Conservation (phyloP, 2,113 vertebrate genomes). For the Albula glossodonta region DNA sequence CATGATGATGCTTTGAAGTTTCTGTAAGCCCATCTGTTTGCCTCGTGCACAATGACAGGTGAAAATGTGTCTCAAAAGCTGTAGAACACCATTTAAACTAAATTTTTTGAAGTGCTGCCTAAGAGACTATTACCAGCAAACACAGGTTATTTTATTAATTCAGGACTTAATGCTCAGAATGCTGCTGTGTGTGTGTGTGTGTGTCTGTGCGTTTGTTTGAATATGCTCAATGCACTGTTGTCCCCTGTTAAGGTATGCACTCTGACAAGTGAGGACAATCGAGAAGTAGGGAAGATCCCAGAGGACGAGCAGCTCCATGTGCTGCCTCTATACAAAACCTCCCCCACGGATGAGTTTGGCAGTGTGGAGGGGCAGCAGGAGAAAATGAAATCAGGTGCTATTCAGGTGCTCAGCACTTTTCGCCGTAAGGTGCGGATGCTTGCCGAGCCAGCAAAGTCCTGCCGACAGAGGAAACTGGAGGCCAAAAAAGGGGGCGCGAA, state of each 20-base stretch:
- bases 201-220: background rate
- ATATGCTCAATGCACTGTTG: background rate
- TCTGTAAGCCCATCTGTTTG: background rate
- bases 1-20: background rate
- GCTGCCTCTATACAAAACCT: constrained; percentile 89
- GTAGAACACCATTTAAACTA: background rate
- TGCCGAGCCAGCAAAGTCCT: constrained; percentile 88
- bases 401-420: constrained; percentile 89
- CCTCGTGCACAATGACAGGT: background rate
- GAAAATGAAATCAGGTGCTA: constrained; percentile 87
- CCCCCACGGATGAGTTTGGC: constrained; percentile 90
- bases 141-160: too few species aligned
- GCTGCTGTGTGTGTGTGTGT: background rate
- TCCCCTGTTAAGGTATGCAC: constrained; percentile 82
- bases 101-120: too few species aligned
- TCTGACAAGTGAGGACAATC: constrained; percentile 93
- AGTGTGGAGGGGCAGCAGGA: constrained; percentile 86
- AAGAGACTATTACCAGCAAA: too few species aligned
- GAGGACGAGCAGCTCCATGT: constrained; percentile 97
- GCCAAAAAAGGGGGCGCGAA: constrained; percentile 87
- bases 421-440: constrained; percentile 91
- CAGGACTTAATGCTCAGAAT: background rate
- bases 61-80: background rate
- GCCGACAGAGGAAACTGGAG: constrained; percentile 91
- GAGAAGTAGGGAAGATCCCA: constrained; percentile 82